Evolutionary conservation across 2,888 invertebrate genomes (phyloP), one percentile per base, ranked within the genome.

Genomic region (Limnephilus lunatus): DNA sequence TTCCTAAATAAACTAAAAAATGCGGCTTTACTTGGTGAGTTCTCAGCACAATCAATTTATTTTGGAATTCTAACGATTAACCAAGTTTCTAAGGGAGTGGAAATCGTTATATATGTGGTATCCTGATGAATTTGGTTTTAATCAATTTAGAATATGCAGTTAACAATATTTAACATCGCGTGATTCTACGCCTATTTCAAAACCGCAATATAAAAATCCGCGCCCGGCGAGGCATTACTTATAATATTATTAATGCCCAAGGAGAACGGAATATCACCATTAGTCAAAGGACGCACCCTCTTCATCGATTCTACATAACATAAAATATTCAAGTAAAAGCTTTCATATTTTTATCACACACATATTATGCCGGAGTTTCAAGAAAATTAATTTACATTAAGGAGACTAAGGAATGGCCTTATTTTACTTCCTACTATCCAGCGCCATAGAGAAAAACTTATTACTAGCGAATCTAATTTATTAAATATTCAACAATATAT

Each of bases 251-350:
- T 32, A 35, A 83, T 32, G 31, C 31, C 35, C 31, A 25, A 83
- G 32, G 19, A 32, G 35, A 32, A 83, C 31, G 31, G 83, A 83
- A 83, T 32, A 83, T 83, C 83, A 35, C 83, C 83, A 83, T 83
- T 83, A 83, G 83, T 32, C 83, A 83, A 31, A 32, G 14, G 31
- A 83, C 83, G 35, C 83, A 32, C 83, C 83, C 31, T 83, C 9
- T 83, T 83, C 15, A 31, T 83, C 32, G 83, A 32, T 83, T 32
- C 32, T 35, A 83, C 35, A 19, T 32, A 83, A 32, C 19, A 31
- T 19, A 31, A 19, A 35, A 32, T 32, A 30, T 83, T 83, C 19
- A 35, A 32, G 83, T 32, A 31, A 15, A 83, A 32, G 5, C n/a
- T 32, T 32, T 32, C 15, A 83, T 32, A 83, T 31, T 83, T 83